Evolutionary conservation across 2,888 invertebrate genomes (phyloP), one percentile per base, ranked within the genome.

Genomic region (Drosophila nr. perissopoda): DNA sequence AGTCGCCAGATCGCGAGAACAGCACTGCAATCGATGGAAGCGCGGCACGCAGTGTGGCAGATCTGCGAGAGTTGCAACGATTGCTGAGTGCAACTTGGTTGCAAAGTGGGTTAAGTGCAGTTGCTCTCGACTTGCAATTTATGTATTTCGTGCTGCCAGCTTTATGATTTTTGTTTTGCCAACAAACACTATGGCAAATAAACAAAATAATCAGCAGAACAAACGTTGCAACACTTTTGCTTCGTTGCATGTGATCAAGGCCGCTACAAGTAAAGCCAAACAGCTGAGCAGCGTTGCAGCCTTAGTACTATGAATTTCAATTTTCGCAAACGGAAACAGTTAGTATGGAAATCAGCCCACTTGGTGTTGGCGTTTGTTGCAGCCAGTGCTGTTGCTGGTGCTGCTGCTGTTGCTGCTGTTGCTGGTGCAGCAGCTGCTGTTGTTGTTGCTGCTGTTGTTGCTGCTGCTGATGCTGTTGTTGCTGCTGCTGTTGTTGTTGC

Each of bases 151-250:
- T 82, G 78, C 66, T 78, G 78, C 66, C 82, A 82, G 73, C 78
- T 76, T 78, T 82, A 82, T 82, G 78, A 82, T 82, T 78, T 45
- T 52, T 82, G 78, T 69, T 78, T 56, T 72, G 59, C 51, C 82
- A 69, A 57, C 73, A 77, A 77, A 69, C 64, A 77, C 66, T 69
- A 66, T 69, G 62, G 48, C 86, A 76, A 87, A 76, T 78, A 84
- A 82, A 78, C 78, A 78, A 82, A 78, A 81, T 76, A 77, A 77
- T 76, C 87, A 90, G 83, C 82, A 87, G 76, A 85, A 76, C 86
- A 89, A 83, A 89, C 67, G 80, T 83, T 83, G 90, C 89, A 87
- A 89, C 87, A 87, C 83, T 76, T 79, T 57, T 60, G 66, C 62
- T 42, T 36, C 60, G 65, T 42, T 36, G 69, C 56, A 53, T 63